Conservation (phyloP, 2,888 invertebrate species). For the Tipula lateralis region DNA sequence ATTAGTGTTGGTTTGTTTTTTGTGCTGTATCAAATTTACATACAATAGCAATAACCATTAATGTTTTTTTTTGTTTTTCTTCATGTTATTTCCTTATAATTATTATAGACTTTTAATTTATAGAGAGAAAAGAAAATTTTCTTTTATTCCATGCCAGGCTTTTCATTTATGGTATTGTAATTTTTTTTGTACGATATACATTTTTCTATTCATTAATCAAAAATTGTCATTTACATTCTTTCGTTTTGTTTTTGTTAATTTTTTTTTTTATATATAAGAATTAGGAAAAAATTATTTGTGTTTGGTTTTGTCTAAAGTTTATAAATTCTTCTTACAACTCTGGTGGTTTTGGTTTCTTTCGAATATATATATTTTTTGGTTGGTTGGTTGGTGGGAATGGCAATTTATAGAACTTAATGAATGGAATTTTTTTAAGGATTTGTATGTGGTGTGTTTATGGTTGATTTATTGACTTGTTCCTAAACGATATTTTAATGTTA, state of each 20-base stretch:
- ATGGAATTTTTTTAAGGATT: conserved; percentile 11
- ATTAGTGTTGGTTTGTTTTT: not conserved
- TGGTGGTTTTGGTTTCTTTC: not conserved
- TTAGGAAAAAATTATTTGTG: conserved; percentile 11
- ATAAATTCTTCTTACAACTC: not conserved
- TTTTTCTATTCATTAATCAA: conserved; percentile 19
- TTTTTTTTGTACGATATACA: not conserved
- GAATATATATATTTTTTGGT: not conserved
- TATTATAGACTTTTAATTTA: conserved; percentile 24
- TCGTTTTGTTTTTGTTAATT: not conserved
- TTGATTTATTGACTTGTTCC: conserved; percentile 8
- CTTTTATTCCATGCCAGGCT: not conserved
- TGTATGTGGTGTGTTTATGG: not conserved
- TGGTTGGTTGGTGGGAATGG: not conserved
- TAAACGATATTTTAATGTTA: not conserved
- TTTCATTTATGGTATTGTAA: conserved; percentile 7
- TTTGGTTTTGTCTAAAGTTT: conserved; percentile 15
- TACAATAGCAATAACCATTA: conserved; percentile 24
- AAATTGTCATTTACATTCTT: conserved; percentile 24
- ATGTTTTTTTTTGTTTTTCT: not conserved
- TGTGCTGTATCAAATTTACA: not conserved
- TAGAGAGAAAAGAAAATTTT: conserved; percentile 19
- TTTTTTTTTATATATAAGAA: not conserved
- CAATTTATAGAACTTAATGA: not conserved
- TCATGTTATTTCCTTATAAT: conserved; percentile 19